Evolutionary conservation across 2,113 vertebrate genomes (phyloP), one percentile per base, ranked within the genome.

Genomic region (Phoenicopterus ruber): DNA sequence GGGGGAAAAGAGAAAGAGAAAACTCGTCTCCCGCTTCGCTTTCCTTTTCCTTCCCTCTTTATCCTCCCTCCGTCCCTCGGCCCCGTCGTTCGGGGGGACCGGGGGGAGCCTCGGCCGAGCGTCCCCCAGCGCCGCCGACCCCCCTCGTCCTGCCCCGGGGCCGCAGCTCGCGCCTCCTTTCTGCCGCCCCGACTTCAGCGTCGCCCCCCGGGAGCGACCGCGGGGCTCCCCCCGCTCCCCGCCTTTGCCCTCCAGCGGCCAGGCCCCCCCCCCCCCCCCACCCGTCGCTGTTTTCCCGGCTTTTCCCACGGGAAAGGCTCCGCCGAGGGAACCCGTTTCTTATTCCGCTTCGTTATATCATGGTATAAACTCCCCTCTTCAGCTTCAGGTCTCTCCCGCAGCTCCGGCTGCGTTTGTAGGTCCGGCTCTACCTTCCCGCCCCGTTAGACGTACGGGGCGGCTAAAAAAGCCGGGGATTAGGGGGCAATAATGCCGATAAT

Each of bases 171-270:
- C 2, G 5, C 17, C 40, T 20, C 34, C 8, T 29, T 25, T 42
- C 15, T 38, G 40, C 52, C 18, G 21, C 22, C n/a, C 36, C 44
- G 10, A 50, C 34, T 20, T 8, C 42, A 6, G 28, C 55, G 7
- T 16, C 46, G 3, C 3, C 18, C 17, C 26, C 13, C 6, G 10
- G 1, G 3, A 4, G n/a, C 14, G 3, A 13, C 13, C 9, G 5
- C 11, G 11, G 31, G 34, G 63, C 17, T 79, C 28, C 42, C 17
- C 26, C 46, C 54, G 32, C 61, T 18, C 34, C 20, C 58, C 26
- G 8, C 29, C 38, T 25, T 25, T 2, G 7, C 40, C 54, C 28
- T 21, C 32, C 2, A 28, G 72, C n/a, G n/a, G n/a, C n/a, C n/a
- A n/a, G n/a, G n/a, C n/a, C n/a, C n/a, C n/a, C n/a, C n/a, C n/a